These are phyloP conservation scores for Lissocephala sabroskyi DNA, from an alignment of 2,888 invertebrate species.

Conservation along the genomic window DNA sequence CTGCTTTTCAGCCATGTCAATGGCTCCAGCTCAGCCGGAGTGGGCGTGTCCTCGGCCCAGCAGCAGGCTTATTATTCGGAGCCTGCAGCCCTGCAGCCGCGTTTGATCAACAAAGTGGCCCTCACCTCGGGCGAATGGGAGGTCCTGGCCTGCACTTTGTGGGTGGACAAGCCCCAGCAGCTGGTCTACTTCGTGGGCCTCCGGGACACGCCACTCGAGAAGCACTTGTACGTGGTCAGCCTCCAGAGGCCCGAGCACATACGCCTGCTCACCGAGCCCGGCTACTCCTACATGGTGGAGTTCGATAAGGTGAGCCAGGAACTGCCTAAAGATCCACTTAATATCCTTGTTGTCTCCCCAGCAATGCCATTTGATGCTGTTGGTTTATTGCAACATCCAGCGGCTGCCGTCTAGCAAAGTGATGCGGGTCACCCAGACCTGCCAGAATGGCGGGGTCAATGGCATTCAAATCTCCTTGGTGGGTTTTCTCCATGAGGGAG, in stretches of 20 bases:
- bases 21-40: slow-evolving; percentile 58
- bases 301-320: slow-evolving; percentile 79
- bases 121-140: slow-evolving; percentile 96
- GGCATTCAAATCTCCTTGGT: slow-evolving; percentile 79
- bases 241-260: slow-evolving; percentile 81
- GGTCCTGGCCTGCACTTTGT: slow-evolving; percentile 86
- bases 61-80: slow-evolving; percentile 58
- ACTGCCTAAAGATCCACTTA: no score
- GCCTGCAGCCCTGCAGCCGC: slow-evolving; percentile 73
- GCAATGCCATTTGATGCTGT: slow-evolving; percentile 86
- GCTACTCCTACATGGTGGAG: slow-evolving; percentile 88
- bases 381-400: slow-evolving; percentile 87
- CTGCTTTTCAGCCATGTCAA: slow-evolving; percentile 71
- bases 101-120: slow-evolving; percentile 79
- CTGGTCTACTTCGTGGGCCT: slow-evolving; percentile 93
- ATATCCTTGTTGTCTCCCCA: no score
- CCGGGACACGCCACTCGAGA: slow-evolving; percentile 92
- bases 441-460: slow-evolving; percentile 78
- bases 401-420: slow-evolving; percentile 86
- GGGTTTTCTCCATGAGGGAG: slow-evolving; percentile 81
- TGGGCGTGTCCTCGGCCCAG: slow-evolving; percentile 36
- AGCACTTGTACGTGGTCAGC: slow-evolving; percentile 91
- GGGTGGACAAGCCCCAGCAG: slow-evolving; percentile 86
- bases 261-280: slow-evolving; percentile 84
- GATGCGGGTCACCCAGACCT: slow-evolving; percentile 78